A percentile compares a stretch with the other conserved stretches of the same genome.
Evolutionary conservation across 2,797 vertebrate genomes (phyloP).

Genomic region (Peromyscus attwateri): DNA sequence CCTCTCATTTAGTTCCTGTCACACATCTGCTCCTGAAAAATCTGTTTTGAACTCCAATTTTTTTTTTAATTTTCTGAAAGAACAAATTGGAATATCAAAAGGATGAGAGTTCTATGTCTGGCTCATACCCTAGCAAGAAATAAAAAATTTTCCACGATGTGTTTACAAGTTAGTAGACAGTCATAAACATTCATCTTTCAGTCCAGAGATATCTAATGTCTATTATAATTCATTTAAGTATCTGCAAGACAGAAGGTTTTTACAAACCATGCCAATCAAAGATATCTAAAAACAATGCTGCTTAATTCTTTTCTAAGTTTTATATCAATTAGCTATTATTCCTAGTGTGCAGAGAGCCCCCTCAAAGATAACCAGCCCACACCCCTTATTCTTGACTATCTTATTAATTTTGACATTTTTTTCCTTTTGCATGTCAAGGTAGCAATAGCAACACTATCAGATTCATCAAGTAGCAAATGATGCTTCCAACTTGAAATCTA

Average conservation of each 20-base stretch:
- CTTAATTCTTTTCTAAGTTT: conserved; percentile 72
- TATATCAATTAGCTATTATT: conserved; percentile 79
- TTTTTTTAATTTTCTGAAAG: conserved; percentile 78
- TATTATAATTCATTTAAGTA: conserved; percentile 75
- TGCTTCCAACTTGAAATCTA: conserved; percentile 81
- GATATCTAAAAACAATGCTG: conserved; percentile 73
- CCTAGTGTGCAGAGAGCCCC: conserved; percentile 42
- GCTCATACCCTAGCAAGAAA: conserved; percentile 74
- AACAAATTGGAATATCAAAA: conserved; percentile 76
- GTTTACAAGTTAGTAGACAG: conserved; percentile 72
- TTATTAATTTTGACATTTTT: conserved; percentile 85
- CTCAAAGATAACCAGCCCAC: conserved; percentile 74
- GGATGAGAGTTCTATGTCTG: conserved; percentile 65
- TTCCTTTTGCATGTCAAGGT: conserved; percentile 77
- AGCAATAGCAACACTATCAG: conserved; percentile 78
- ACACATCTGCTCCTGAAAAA: conserved; percentile 77
- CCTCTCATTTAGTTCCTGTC: conserved; percentile 75
- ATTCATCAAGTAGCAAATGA: conserved; percentile 79
- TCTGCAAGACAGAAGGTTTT: conserved; percentile 73
- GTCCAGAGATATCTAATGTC: conserved; percentile 74
- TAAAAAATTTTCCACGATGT: conserved; percentile 58
- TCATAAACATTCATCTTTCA: conserved; percentile 76
- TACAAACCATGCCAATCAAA: conserved; percentile 75
- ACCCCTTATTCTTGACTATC: conserved; percentile 76
- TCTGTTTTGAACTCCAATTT: conserved; percentile 65